Evolutionary conservation across 2,113 vertebrate genomes (phyloP).

Genomic region (Gymnocephalus cernua): DNA sequence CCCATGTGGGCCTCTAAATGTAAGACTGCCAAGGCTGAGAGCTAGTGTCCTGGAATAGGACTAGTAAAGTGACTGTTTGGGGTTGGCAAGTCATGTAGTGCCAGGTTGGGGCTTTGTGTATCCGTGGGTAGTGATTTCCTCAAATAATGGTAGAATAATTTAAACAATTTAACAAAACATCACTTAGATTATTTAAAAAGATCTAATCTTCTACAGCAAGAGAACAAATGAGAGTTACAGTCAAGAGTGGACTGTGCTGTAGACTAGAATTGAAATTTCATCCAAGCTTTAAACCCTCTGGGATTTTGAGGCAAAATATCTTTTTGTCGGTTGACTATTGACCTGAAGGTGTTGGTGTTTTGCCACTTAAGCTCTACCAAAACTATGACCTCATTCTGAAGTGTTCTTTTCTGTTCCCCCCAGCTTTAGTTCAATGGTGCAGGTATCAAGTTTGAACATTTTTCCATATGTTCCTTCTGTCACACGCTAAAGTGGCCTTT

Average conservation of each 20-base stretch:
- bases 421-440: slow-evolving; percentile 5
- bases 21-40: slow-evolving; percentile 31
- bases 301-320: slow-evolving; percentile 30
- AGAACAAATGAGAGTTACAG: slow-evolving; percentile 27
- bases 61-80: slow-evolving; percentile 53
- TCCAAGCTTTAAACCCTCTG: slow-evolving; percentile 17
- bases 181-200: slow-evolving; percentile 2
- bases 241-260: slow-evolving; percentile 9
- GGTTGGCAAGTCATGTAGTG: slow-evolving; percentile 21
- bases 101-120: slow-evolving; percentile 14
- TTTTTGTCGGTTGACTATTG: slow-evolving; percentile 41
- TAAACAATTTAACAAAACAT: slow-evolving; percentile 61
- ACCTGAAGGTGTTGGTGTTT: slow-evolving; percentile 69
- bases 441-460: slow-evolving; percentile 55
- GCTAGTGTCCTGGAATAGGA: slow-evolving; percentile 23
- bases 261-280: slow-evolving; percentile 31
- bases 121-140: slow-evolving; percentile 39
- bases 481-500: slow-evolving; percentile 38
- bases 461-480: slow-evolving; percentile 59
- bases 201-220: slow-evolving; percentile 15
- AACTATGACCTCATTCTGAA: slow-evolving; percentile 68
- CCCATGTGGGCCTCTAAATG: slow-evolving; percentile 7
- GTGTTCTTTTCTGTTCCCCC: slow-evolving; percentile 27
- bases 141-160: slow-evolving; percentile 61
- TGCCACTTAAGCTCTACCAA: slow-evolving; percentile 55